Evolutionary conservation across 2,797 vertebrate species (phyloP), one percentile per base, ranked within the genome.

Genomic region (Loris lydekkerianus): DNA sequence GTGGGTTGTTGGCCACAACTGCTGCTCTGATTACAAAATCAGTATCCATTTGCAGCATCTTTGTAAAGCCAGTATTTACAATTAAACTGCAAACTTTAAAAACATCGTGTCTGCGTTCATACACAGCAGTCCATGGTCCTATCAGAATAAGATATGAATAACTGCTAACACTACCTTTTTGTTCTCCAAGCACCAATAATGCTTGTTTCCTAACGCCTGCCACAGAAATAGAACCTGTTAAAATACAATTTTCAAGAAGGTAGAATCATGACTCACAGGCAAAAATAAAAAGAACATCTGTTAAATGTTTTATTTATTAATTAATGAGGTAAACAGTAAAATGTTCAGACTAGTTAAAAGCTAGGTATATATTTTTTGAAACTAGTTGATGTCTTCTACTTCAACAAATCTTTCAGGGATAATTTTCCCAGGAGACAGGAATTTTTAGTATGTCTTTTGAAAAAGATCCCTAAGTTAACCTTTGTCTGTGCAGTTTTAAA

Each of bases 221-320:
- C 21, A 72, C 53, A 89, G 17, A 84, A 80, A 27, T 18, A 73
- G 13, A 17, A 31, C 29, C 40, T 83, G 7, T 83, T 90, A 65
- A 90, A 91, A 90, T 20, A 61, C 1, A 77, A 60, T n/a, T 72
- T 84, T 60, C 40, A 58, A n/a, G 46, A 91, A 65, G 20, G 14
- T 20, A 67, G 40, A 81, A 17, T 85, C 34, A 69, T 61, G 18
- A n/a, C 43, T 63, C 49, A 82, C 7, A 25, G 46, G 18, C 9
- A 43, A 93, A 73, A 76, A 86, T 27, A 60, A 88, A 89, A 95
- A 93, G 40, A 31, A 34, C 27, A 83, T 25, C 49, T 65, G 29
- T 75, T 77, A 82, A 86, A 43, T 80, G 56, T 89, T 91, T 78
- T 91, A 84, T 81, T 88, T 78, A 80, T 92, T 10, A 80, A 97